phyloP scores from a whole-genome alignment of 2,113 vertebrate species.

The Actenoides hombroni region DNA sequence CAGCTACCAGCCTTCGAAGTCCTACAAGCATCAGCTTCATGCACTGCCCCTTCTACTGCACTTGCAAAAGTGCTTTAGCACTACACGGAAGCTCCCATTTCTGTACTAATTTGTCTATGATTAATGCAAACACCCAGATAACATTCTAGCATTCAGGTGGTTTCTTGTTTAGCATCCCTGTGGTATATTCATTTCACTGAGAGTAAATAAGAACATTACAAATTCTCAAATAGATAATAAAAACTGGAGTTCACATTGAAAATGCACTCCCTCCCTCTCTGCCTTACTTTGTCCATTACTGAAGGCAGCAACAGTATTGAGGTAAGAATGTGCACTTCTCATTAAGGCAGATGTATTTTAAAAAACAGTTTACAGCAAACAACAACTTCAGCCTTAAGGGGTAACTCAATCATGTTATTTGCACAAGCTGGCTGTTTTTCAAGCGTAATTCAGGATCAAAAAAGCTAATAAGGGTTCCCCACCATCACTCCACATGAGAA shows the following conservation, averaged over 20 bases:
- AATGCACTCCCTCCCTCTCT: background rate
- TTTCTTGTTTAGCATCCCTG: background rate
- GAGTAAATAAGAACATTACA: background rate
- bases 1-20: background rate
- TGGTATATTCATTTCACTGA: background rate
- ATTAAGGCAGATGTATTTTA: background rate
- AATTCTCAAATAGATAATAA: background rate
- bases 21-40: background rate
- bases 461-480: background rate
- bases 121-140: background rate
- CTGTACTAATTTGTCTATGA: background rate
- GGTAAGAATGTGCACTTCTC: background rate
- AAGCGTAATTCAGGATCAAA: background rate
- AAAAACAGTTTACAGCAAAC: background rate
- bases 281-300: background rate
- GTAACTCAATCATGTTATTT: background rate
- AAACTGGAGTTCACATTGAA: background rate
- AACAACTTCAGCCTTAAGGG: background rate
- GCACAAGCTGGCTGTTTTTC: background rate
- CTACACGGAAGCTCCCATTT: background rate
- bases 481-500: constrained; percentile 2
- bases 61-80: background rate
- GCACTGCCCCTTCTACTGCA: background rate
- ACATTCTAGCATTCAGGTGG: background rate
- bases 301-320: background rate